These are phyloP conservation scores for Agriotes lineatus DNA, from an alignment of 2,888 invertebrate species.

Conservation along the genomic window DNA sequence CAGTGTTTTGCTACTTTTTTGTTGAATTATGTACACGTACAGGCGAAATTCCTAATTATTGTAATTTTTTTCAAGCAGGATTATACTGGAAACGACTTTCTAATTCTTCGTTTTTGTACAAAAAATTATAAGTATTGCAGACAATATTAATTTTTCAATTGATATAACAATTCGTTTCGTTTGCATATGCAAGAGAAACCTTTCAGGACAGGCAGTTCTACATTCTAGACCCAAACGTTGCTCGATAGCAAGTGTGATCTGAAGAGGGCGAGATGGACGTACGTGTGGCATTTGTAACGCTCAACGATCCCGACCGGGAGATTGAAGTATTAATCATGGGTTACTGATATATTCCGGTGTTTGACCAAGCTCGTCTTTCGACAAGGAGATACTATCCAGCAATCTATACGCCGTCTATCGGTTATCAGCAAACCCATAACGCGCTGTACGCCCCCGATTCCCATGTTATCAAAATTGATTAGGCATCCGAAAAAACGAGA, in stretches of 20 bases:
- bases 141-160: no score
- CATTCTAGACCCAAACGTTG: background rate
- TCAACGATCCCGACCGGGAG: conserved; percentile 47
- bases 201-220: no score
- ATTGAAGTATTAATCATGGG: conserved; percentile 54
- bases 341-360: conserved; percentile 57
- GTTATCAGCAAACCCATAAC: conserved; percentile 36
- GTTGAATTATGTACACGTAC: no score
- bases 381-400: conserved; percentile 48
- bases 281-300: conserved; percentile 48
- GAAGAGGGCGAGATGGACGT: conserved; percentile 29
- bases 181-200: no score
- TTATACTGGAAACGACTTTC: no score
- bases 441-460: conserved; percentile 16
- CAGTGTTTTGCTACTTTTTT: no score
- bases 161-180: no score
- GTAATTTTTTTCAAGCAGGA: no score
- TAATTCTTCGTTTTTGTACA: no score
- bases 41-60: no score
- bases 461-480: conserved; percentile 37
- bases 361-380: conserved; percentile 53
- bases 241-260: conserved; percentile 20
- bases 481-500: conserved; percentile 16
- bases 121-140: no score
- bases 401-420: conserved; percentile 41